Base-by-base conservation (phyloP, 2,888 invertebrate species). In the Andrena flavipes region DNA sequence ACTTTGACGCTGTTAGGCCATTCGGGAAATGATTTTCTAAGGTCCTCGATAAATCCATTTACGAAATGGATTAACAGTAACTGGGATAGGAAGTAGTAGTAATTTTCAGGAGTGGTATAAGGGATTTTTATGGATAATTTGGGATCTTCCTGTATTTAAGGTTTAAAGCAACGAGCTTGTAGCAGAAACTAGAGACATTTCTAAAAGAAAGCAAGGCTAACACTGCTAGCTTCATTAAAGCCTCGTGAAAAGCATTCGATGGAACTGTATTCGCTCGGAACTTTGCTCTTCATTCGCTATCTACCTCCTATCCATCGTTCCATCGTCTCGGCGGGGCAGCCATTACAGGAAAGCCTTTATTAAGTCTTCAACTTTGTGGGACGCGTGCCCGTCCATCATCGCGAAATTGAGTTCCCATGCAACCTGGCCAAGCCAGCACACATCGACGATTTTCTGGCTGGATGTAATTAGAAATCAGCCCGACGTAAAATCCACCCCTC, bases 311-410 rank as follows among this genome's bases (percentile, higher is more conserved):
- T 76, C 60, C 84, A 75, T 49, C 71, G 64, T 80, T 87, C 74
- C 20, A 71, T 59, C 64, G 71, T 77, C 75, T 67, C 67, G 69
- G 42, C 54, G 51, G 71, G 65, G 76, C 87, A 80, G 76, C 85
- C 87, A 88, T 88, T 80, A 71, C 80, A 76, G 81, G 86, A 91
- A 88, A 89, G 82, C 86, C 86, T 88, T 90, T 90, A 90, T 90
- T 90, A 90, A 90, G 90, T 89, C 91, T 88, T 90, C 90, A 91
- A 82, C 85, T 84, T 84, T 69, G 81, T 80, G 82, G 84, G 77
- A 85, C 86, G 88, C 87, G 90, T 90, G 89, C 87, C 90, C 85
- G 90, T 90, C 90, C 84, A 88, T 90, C 90, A 90, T 83, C 80
- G 70, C 60, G 80, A 76, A 88, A 87, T 87, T 88, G 87, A 87